Base-by-base conservation (phyloP, 2,888 invertebrate genomes). In the Petrophora chlorosata region DNA sequence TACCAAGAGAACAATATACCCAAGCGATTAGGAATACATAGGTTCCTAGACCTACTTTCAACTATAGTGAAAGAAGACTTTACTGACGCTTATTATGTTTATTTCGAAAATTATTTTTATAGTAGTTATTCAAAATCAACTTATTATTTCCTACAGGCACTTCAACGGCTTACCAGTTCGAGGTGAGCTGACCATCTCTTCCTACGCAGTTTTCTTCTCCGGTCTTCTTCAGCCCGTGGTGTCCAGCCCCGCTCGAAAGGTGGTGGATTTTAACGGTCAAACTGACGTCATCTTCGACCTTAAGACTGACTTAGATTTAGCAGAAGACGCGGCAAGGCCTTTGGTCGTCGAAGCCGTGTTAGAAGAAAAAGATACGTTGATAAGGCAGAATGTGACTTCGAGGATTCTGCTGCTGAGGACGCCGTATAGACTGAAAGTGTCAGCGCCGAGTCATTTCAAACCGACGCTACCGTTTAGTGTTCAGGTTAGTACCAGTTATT, bases 331-430 rank as follows among this genome's bases (percentile, higher is more conserved):
- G 41, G 95, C 95, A 66, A 92, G 97, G 61, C 94, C 94, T 14
- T 93, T 98, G 32, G 93, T 96, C 19, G 92, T 98, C 34, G 95
- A 97, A 73, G 98, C 97, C 0, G 94, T 95, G 3, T 94, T 99
- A 2, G 97, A 98, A 78, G 99, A 99, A 88, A 94, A 94, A 43
- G 91, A 97, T 59, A 98, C 98, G 1, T 93, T 95, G 9, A 92
- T 97, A 38, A 93, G 95, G 62, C 96, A 98, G 73, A 97, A 96
- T 73, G 93, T 94, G 9, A 92, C 95, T 0, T 91, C 93, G 1
- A 76, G 85, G 48, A 84, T 89, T 58, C 91, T 95, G 52, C 90
- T 97, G 23, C 92, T 94, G 42, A 70, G 90, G 42, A 83, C 86
- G 9, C 86, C 87, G 0, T 89, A 90, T 42, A 77, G 90, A 45